A percentile compares a stretch with the other conserved stretches of the same genome.
phyloP scores from a whole-genome alignment of 1,140 invertebrate species.

The Laupala kohalensis region DNA sequence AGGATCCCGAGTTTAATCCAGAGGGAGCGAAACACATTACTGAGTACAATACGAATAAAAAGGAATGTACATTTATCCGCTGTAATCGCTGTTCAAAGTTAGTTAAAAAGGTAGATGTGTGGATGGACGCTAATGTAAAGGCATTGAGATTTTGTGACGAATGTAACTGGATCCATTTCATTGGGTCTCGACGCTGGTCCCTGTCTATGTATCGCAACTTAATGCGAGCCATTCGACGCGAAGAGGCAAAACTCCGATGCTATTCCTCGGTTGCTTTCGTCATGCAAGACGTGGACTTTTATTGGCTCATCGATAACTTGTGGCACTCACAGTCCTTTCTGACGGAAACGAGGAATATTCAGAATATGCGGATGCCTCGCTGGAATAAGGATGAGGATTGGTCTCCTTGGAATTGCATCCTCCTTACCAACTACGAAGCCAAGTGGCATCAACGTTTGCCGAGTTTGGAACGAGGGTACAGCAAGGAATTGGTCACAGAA shows the following conservation, averaged over 20 bases:
- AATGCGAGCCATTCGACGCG: constrained; percentile 39
- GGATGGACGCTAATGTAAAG: constrained; percentile 27
- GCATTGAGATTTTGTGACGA: constrained; percentile 34
- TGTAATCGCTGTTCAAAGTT: constrained; percentile 38
- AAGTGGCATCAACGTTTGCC: constrained; percentile 40
- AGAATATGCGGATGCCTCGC: background rate
- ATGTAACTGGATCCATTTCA: constrained; percentile 23
- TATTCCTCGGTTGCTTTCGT: constrained; percentile 40
- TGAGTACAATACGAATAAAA: constrained; percentile 26
- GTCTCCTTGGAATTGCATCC: constrained; percentile 59
- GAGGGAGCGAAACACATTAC: constrained; percentile 34
- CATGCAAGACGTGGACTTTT: background rate
- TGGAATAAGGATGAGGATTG: constrained; percentile 35
- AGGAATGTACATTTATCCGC: constrained; percentile 31
- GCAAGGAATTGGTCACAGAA: constrained; percentile 33
- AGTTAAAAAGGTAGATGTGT: constrained; percentile 35
- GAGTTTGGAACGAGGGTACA: constrained; percentile 35
- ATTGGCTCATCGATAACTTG: background rate
- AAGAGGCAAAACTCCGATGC: constrained; percentile 35
- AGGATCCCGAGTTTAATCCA: constrained; percentile 36
- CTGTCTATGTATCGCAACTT: constrained; percentile 46
- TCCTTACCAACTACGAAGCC: constrained; percentile 47
- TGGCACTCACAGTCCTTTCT: background rate
- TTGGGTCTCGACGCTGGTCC: constrained; percentile 32
- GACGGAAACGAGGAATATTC: background rate